A percentile compares a stretch with the other conserved stretches of the same genome.
Evolutionary conservation across 2,113 vertebrate genomes (phyloP).

Genomic region (Nanorana parkeri): DNA sequence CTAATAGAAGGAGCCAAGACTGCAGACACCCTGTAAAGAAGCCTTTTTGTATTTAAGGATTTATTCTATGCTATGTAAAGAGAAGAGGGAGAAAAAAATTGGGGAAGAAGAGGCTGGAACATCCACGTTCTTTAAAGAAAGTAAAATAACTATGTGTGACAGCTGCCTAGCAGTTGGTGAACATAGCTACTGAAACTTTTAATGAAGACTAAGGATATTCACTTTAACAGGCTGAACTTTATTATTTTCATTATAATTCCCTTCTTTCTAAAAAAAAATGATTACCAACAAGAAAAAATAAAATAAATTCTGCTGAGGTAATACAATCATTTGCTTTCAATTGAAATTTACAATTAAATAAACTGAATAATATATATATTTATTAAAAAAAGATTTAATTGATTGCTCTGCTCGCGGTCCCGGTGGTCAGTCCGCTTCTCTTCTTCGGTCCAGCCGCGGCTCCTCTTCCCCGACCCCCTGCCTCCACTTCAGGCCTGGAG

Average conservation of each 20-base stretch:
- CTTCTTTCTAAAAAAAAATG: not conserved
- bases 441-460: no score
- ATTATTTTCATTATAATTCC: not conserved
- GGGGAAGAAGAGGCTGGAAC: not conserved
- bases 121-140: not conserved
- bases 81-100: not conserved
- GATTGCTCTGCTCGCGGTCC: no score
- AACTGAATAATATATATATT: no score
- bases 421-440: no score
- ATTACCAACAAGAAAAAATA: not conserved
- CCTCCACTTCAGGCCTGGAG: no score
- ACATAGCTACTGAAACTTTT: not conserved
- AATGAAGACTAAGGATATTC: not conserved
- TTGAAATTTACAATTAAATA: no score
- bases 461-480: no score
- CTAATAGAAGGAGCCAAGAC: constrained; percentile 48
- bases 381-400: no score
- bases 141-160: constrained; percentile 4
- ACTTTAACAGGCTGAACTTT: not conserved
- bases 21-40: constrained; percentile 42
- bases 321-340: no score
- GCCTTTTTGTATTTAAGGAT: constrained; percentile 44
- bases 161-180: not conserved
- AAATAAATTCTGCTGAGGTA: no score
- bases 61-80: constrained; percentile 40